Evolutionary conservation across 2,797 vertebrate species (phyloP), one percentile per base, ranked within the genome.

Genomic region (Cirrhinus molitorella): DNA sequence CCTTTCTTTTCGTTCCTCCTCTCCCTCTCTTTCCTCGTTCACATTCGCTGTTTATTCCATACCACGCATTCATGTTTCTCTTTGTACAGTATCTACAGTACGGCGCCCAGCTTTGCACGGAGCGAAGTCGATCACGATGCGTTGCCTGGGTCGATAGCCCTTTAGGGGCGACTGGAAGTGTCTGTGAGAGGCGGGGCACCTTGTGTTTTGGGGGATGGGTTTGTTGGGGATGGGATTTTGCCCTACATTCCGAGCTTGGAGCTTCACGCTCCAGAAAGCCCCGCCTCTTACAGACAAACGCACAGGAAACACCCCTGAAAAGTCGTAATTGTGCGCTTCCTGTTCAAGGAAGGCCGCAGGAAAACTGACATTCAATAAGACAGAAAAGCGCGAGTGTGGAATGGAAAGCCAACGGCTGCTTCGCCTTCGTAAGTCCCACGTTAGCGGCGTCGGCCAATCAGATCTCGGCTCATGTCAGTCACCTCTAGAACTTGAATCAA

Each of bases 191-290:
- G 51, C 89, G 90, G 94, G 94, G 94, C 94, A 94, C 94, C 87
- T 68, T 86, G 87, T 90, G 88, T 80, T 89, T 88, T 82, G 53
- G 82, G 88, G 81, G 17, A 75, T 84, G 79, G 49, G 81, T 63
- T 0, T 86, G 83, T 86, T 74, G 25, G 84, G 80, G 89, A 86
- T 87, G 86, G 90, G 93, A 94, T 90, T 84, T 87, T 93, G 90
- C 91, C 93, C 92, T 95, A 95, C 95, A 95, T 95, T 96, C 94
- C 0, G 88, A 94, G 89, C 94, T 94, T 93, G 93, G 93, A 59
- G 93, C 92, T 89, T 88, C 84, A 87, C 88, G 93, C 94, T 92
- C 94, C 93, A 93, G 93, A 95, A 89, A 95, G 94, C 94, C 94
- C 93, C 92, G 88, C 71, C 92, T 84, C 94, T 94, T 90, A 93